Conservation (phyloP, 2,888 invertebrate genomes). For the Phengaris alcon region DNA sequence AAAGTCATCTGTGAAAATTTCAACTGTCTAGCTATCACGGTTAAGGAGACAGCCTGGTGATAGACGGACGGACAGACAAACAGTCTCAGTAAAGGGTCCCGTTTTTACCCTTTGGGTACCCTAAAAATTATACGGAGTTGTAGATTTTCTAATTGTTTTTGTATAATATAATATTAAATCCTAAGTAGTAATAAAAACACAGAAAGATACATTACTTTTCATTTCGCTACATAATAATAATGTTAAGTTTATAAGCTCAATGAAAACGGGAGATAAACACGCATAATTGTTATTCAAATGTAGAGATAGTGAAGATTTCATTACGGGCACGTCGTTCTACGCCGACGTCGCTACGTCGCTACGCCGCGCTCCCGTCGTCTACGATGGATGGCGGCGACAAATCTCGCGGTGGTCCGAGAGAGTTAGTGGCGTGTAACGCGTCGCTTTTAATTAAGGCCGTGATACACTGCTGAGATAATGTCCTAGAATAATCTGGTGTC, state of each 20-base stretch:
- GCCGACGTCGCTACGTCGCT: conserved; percentile 41
- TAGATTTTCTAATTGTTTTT: too few relatives aligned
- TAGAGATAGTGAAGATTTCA: not conserved
- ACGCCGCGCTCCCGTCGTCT: conserved; percentile 64
- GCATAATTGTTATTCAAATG: conserved; percentile 18
- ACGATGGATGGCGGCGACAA: conserved; percentile 66
- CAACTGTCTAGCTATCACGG: too few relatives aligned
- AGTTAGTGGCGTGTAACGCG: conserved; percentile 57
- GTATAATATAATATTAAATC: too few relatives aligned
- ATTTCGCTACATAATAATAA: not conserved
- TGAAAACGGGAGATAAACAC: not conserved
- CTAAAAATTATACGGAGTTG: too few relatives aligned
- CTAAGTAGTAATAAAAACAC: too few relatives aligned
- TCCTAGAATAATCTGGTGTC: conserved; percentile 4
- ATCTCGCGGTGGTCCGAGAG: conserved; percentile 48
- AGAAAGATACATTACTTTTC: too few relatives aligned
- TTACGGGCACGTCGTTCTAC: conserved; percentile 10
- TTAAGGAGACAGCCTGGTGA: too few relatives aligned
- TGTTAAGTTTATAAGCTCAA: not conserved
- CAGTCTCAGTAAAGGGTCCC: too few relatives aligned
- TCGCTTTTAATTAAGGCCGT: conserved; percentile 30
- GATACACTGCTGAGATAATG: conserved; percentile 11
- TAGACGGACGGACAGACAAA: too few relatives aligned
- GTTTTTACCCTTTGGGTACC: too few relatives aligned
- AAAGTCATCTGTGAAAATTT: too few relatives aligned